phyloP scores from a whole-genome alignment of 1,140 invertebrate genomes.

The Yoshiicerus persimilis region DNA sequence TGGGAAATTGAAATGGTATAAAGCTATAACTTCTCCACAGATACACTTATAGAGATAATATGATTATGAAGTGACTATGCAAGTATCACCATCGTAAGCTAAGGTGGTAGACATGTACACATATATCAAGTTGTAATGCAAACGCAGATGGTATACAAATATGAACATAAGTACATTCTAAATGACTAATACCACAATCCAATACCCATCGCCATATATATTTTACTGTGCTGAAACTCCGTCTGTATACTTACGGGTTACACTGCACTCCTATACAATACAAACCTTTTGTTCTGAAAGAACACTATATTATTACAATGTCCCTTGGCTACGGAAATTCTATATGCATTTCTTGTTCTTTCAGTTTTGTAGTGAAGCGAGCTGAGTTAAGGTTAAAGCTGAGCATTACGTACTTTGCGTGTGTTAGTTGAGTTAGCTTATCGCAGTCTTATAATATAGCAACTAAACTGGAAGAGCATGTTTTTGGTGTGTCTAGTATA shows the following conservation, averaged over 20 bases:
- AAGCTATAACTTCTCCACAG: background rate
- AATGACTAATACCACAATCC: no score
- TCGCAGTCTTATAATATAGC: background rate
- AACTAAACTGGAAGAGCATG: background rate
- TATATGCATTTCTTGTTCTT: slow-evolving; percentile 15
- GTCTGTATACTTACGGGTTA: no score
- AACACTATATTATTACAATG: background rate
- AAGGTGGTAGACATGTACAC: no score
- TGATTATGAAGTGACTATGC: background rate
- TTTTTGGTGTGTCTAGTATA: background rate
- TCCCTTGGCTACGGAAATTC: slow-evolving; percentile 15
- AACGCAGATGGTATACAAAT: background rate
- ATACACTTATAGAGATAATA: background rate
- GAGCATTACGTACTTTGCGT: background rate
- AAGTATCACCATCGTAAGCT: no score
- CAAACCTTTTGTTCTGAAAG: background rate
- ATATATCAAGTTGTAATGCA: background rate
- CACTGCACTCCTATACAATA: background rate
- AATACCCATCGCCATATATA: background rate
- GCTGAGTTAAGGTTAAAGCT: background rate
- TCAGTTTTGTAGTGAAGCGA: background rate
- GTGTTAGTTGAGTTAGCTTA: background rate
- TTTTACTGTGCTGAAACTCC: background rate
- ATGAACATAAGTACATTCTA: background rate
- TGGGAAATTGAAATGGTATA: background rate